phyloP scores from a whole-genome alignment of 2,888 invertebrate genomes.

The Carcina quercana region DNA sequence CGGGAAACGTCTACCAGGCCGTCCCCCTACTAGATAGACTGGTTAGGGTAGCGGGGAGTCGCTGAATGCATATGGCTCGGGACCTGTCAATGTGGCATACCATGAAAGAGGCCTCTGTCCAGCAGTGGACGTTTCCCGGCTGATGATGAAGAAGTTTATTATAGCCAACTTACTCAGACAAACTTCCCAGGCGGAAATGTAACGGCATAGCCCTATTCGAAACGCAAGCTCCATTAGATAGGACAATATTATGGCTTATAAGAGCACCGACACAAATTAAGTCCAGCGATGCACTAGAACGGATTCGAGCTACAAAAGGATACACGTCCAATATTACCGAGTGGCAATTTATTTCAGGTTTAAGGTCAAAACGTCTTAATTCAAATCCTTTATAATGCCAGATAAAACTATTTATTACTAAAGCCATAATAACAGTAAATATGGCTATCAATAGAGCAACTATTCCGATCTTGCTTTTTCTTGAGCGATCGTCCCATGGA shows the following conservation, averaged over 20 bases:
- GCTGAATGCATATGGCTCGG: too few relatives aligned
- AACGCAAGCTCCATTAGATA: conserved; percentile 3
- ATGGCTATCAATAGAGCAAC: conserved; percentile 39
- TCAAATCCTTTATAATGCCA: neutral
- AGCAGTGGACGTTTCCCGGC: too few relatives aligned
- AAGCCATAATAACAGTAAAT: conserved; percentile 25
- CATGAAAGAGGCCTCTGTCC: too few relatives aligned
- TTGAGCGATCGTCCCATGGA: conserved; percentile 56
- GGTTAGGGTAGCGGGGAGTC: too few relatives aligned
- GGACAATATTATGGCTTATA: conserved; percentile 17
- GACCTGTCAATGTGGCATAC: too few relatives aligned
- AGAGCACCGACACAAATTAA: neutral
- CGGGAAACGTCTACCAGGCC: too few relatives aligned
- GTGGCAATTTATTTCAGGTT: neutral
- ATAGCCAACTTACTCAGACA: too few relatives aligned
- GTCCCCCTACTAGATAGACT: too few relatives aligned
- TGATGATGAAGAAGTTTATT: too few relatives aligned
- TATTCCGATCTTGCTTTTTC: conserved; percentile 45
- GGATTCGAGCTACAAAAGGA: neutral
- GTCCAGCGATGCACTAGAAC: neutral
- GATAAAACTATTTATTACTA: neutral
- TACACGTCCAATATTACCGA: neutral
- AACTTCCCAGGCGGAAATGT: neutral
- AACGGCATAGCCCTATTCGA: neutral
- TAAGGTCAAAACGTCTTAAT: too few relatives aligned